phyloP scores from a whole-genome alignment of 2,888 invertebrate species.

The Diadegma fenestrale region DNA sequence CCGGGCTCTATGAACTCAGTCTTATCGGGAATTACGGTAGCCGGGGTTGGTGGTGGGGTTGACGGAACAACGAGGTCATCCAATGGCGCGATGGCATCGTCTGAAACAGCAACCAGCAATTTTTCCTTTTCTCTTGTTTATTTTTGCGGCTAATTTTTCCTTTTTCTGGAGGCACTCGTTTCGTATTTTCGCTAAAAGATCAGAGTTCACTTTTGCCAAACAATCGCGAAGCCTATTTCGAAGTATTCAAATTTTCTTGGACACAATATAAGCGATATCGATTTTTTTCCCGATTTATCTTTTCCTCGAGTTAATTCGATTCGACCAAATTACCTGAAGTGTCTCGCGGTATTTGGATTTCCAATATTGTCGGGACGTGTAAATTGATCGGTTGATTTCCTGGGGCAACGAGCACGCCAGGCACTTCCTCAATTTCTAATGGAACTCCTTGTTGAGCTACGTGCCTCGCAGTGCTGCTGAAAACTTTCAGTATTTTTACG shows the following conservation, averaged over 20 bases:
- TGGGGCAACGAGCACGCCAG: conserved; percentile 78
- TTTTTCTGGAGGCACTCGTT: not conserved
- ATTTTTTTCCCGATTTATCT: not conserved
- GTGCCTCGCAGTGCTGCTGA: conserved; percentile 78
- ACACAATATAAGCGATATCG: not conserved
- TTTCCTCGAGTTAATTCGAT: not conserved
- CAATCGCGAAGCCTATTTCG: not conserved
- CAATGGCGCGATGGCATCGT: conserved; percentile 44
- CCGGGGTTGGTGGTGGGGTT: conserved; percentile 79
- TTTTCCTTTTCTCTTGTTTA: not conserved
- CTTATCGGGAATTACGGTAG: conserved; percentile 70
- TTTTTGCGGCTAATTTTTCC: not conserved
- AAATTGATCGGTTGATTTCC: conserved; percentile 75
- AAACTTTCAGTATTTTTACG: conserved; percentile 77
- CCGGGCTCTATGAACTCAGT: conserved; percentile 40
- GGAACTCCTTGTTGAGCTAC: conserved; percentile 76
- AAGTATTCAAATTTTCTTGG: not conserved
- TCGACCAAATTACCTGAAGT: conserved; percentile 24
- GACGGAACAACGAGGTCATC: conserved; percentile 71
- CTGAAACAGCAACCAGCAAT: conserved; percentile 27
- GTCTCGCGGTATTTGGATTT: conserved; percentile 71
- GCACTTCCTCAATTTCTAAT: conserved; percentile 77
- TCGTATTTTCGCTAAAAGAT: not conserved
- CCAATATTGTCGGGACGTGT: conserved; percentile 75
- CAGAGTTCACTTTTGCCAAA: not conserved